Percentiles rank a stretch among this genome's conserved stretches.
These are phyloP conservation scores for Bellardia pandia DNA, from an alignment of 2,888 invertebrate species.

Conservation along the genomic window DNA sequence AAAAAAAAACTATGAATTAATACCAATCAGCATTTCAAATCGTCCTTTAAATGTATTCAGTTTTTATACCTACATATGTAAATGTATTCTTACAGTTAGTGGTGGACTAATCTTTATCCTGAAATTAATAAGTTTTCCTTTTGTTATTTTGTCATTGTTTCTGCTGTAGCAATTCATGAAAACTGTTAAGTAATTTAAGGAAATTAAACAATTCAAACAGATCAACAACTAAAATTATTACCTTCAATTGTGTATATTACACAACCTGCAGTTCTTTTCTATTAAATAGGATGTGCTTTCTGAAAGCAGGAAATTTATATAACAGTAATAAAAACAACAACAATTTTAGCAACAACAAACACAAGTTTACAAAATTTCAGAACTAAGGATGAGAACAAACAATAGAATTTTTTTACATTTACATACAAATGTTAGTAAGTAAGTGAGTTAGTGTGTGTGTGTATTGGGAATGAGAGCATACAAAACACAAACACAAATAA, in stretches of 20 bases:
- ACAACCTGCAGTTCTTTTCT: not conserved
- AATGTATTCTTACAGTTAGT: not conserved
- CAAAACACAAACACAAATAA: not conserved
- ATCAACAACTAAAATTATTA: constrained; percentile 60
- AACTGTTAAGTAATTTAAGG: constrained; percentile 63
- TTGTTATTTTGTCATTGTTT: not conserved
- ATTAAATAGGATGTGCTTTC: constrained; percentile 42
- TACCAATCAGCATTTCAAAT: too few species aligned
- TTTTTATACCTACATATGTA: not conserved
- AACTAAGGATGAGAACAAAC: constrained; percentile 58
- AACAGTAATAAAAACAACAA: constrained; percentile 39
- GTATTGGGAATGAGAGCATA: not conserved
- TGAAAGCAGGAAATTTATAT: constrained; percentile 60
- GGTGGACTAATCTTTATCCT: constrained; percentile 14
- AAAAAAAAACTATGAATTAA: too few species aligned
- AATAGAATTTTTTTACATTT: constrained; percentile 60
- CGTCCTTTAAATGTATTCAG: too few species aligned
- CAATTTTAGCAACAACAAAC: constrained; percentile 22
- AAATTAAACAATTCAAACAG: constrained; percentile 65
- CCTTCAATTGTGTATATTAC: not conserved
- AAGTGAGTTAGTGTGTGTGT: not conserved
- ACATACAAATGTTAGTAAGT: not conserved
- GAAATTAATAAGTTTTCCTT: constrained; percentile 8
- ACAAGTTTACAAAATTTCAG: constrained; percentile 50
- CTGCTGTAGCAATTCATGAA: constrained; percentile 43